phyloP scores from a whole-genome alignment of 1,140 invertebrate species.

The Trachymyrmex cornetzi region DNA sequence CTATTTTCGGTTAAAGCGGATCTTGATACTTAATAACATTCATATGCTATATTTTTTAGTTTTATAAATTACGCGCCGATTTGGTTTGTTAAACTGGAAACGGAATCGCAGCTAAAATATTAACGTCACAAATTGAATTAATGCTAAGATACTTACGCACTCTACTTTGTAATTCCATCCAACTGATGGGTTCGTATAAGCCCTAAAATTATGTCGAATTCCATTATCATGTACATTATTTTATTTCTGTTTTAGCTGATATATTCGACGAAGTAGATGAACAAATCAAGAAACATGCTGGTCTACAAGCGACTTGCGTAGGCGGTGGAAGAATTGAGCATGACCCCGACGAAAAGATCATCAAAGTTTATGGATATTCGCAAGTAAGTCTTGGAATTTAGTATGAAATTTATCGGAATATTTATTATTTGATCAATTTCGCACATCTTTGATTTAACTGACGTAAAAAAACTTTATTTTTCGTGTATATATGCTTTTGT shows the following conservation, averaged over 20 bases:
- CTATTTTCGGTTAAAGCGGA: no score
- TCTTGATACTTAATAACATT: no score
- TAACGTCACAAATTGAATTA: background rate
- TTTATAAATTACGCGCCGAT: no score
- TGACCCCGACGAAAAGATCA: conserved; percentile 90
- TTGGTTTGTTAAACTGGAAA: no score
- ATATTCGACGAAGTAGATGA: conserved; percentile 89
- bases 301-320: conserved; percentile 90
- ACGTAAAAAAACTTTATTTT: conserved; percentile 12
- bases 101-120: no score
- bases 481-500: background rate
- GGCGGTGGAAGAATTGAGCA: conserved; percentile 95
- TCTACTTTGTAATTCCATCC: background rate
- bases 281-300: conserved; percentile 84
- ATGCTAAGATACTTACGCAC: background rate
- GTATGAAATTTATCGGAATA: background rate
- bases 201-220: background rate
- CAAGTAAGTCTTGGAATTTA: conserved; percentile 86
- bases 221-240: background rate
- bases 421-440: conserved; percentile 4
- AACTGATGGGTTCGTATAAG: background rate
- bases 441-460: background rate
- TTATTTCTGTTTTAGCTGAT: conserved; percentile 87
- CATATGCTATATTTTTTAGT: no score
- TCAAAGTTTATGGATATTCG: conserved; percentile 96